Percentiles rank a stretch among this genome's conserved stretches.
phyloP scores from a whole-genome alignment of 2,113 vertebrate genomes.

The Lamprologus ornatipinnis region DNA sequence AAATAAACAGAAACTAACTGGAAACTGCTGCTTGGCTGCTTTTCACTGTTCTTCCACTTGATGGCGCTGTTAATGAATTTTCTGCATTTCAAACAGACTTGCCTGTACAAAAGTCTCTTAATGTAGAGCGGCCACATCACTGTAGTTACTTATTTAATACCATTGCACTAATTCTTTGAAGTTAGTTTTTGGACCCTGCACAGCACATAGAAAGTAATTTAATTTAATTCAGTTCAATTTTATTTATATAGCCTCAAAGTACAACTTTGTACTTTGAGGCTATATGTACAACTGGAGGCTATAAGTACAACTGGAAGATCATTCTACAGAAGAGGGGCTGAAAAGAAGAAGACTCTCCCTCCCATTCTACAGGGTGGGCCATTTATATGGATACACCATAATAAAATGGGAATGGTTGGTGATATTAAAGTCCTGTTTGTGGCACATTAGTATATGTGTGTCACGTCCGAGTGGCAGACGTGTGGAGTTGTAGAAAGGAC shows the following conservation, averaged over 20 bases:
- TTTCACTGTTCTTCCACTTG: neutral
- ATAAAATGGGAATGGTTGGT: neutral
- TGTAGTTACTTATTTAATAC: neutral
- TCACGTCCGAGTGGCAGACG: too few species aligned
- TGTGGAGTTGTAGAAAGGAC: too few species aligned
- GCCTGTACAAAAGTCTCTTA: neutral
- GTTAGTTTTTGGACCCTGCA: neutral
- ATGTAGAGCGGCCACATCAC: neutral
- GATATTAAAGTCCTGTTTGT: neutral
- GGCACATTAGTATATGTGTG: neutral
- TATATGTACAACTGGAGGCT: too few species aligned
- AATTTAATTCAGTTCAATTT: neutral
- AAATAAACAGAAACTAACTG: slow-evolving; percentile 46
- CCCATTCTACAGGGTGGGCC: neutral
- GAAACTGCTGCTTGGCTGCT: neutral
- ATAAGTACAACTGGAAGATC: neutral
- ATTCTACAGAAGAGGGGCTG: neutral
- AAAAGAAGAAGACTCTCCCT: neutral
- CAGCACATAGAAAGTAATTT: neutral
- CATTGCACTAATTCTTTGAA: neutral
- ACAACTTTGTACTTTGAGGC: neutral
- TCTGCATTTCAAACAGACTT: neutral
- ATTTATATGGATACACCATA: neutral
- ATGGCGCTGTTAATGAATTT: neutral
- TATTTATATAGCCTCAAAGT: neutral